These are phyloP conservation scores for Mylabris sibirica DNA, from an alignment of 2,888 invertebrate species.

Conservation along the genomic window DNA sequence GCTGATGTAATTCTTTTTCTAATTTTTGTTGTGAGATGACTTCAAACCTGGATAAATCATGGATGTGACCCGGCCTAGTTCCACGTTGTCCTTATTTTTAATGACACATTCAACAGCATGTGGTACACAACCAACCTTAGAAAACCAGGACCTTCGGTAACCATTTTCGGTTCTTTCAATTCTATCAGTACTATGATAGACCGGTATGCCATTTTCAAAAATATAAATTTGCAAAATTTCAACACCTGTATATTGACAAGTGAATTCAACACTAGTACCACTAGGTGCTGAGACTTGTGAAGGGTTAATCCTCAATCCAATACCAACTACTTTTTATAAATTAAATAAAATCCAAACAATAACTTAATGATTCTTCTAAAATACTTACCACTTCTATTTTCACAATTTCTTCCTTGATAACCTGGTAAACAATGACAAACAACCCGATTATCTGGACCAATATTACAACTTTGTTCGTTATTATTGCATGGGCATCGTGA, in stretches of 20 bases:
- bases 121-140: slow-evolving; percentile 52
- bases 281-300: slow-evolving; percentile 58
- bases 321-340: slow-evolving; percentile 32
- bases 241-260: slow-evolving; percentile 63
- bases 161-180: slow-evolving; percentile 32
- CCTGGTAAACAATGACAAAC: slow-evolving; percentile 76
- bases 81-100: slow-evolving; percentile 47
- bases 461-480: slow-evolving; percentile 72
- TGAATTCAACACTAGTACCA: slow-evolving; percentile 60
- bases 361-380: not conserved
- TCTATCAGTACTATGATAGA: slow-evolving; percentile 15
- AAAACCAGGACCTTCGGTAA: slow-evolving; percentile 48
- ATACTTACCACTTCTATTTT: slow-evolving; percentile 63
- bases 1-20: slow-evolving; percentile 1
- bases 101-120: slow-evolving; percentile 54
- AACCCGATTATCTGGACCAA: slow-evolving; percentile 67
- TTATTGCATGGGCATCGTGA: slow-evolving; percentile 79
- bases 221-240: slow-evolving; percentile 59
- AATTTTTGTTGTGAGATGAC: slow-evolving; percentile 15
- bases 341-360: slow-evolving; percentile 16
- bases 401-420: slow-evolving; percentile 74
- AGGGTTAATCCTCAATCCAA: slow-evolving; percentile 62
- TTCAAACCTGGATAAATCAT: slow-evolving; percentile 56
- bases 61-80: slow-evolving; percentile 54
- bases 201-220: slow-evolving; percentile 44